Conservation (phyloP, 2,113 vertebrate genomes). For the Speoplatyrhinus poulsoni region DNA sequence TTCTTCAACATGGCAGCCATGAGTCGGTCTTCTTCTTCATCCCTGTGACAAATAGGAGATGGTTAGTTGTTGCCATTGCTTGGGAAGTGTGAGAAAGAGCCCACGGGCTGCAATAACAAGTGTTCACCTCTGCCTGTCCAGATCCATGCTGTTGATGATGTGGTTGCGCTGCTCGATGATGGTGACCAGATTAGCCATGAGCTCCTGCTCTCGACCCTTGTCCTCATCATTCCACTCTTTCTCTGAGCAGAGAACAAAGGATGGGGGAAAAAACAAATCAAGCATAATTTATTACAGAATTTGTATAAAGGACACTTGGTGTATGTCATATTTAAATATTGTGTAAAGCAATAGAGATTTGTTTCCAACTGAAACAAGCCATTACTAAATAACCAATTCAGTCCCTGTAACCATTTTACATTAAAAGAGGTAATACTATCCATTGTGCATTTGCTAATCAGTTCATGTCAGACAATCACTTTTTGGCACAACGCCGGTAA, state of each 20-base stretch:
- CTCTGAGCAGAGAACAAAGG: slow-evolving; percentile 70
- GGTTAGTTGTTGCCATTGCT: slow-evolving; percentile 3
- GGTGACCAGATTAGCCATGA: slow-evolving; percentile 92
- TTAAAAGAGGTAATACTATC: too few relatives aligned
- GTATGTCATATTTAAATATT: too few relatives aligned
- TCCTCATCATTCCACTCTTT: slow-evolving; percentile 96
- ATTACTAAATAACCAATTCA: too few relatives aligned
- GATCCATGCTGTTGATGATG: slow-evolving; percentile 93
- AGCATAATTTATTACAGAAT: too few relatives aligned
- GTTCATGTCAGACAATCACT: too few relatives aligned
- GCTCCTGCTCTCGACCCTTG: slow-evolving; percentile 86
- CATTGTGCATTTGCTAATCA: too few relatives aligned
- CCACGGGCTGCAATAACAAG: too few relatives aligned
- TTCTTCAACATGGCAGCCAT: slow-evolving; percentile 93
- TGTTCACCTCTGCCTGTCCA: slow-evolving; percentile 93
- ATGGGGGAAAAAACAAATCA: background rate
- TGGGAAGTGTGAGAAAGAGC: background rate
- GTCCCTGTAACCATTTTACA: too few relatives aligned
- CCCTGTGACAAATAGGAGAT: slow-evolving; percentile 75
- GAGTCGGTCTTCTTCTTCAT: slow-evolving; percentile 96
- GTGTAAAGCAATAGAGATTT: too few relatives aligned
- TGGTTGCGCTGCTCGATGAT: slow-evolving; percentile 97
- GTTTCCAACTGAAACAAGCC: too few relatives aligned
- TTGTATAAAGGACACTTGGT: too few relatives aligned
- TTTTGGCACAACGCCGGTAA: too few relatives aligned